Evolutionary conservation across 2,797 vertebrate genomes (phyloP), one percentile per base, ranked within the genome.

Genomic region (Sebastes iracundus): DNA sequence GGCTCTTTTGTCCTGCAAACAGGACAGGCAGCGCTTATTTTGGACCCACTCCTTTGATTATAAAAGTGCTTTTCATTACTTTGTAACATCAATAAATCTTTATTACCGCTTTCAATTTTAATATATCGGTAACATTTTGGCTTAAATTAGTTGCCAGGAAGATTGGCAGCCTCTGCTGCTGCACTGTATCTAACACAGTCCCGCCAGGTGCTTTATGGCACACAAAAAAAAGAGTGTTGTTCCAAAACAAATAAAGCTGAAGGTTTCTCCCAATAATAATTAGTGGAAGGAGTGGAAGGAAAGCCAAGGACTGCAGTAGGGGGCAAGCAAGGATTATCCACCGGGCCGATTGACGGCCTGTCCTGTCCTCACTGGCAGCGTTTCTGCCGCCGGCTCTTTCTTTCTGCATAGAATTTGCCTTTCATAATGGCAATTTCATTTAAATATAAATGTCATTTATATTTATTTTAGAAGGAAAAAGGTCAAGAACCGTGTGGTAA

Each of bases 81-180:
- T 64, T 74, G 20, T 35, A 27, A 61, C 33, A 18, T 83, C 79
- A 77, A 67, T 87, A 76, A 80, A 85, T 82, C 72, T 16, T 42
- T 16, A 63, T 74, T 55, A 79, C 7, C 11, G 22, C 58, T 8
- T 49, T 84, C 18, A 49, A 16, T 76, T 60, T 69, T 32, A 30
- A 80, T 65, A 22, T 42, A 68, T 8, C 25, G 7, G 32, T 61
- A 3, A 56, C 25, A 61, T 30, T 70, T 58, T 38, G 28, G 38
- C 25, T 22, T 38, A 79, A 55, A 74, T 64, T 4, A 76, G 16
- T 59, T 66, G 33, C 6, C 38, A 55, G 52, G 30, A 65, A 12
- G 56, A 73, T 20, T 64, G 68, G 73, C 53, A 79, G 59, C 32
- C 30, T 59, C 1, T 68, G 42, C 32, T 53, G 46, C 53, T 30